Conservation (phyloP, 2,113 vertebrate species). For the Arothron firmamentum region DNA sequence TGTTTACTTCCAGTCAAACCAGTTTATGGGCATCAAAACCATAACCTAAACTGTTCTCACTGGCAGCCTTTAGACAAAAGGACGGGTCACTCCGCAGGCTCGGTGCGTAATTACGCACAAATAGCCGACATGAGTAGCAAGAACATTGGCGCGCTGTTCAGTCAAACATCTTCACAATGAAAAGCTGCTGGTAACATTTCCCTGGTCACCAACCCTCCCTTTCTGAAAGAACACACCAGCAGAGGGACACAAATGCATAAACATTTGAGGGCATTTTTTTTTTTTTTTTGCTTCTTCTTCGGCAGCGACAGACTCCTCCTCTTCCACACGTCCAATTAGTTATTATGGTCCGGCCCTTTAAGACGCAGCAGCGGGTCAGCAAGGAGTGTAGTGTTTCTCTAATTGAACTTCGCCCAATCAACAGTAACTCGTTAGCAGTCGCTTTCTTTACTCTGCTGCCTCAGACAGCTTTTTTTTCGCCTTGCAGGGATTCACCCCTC, state of each 20-base stretch:
- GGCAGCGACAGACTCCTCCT: slow-evolving; percentile 79
- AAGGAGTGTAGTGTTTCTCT: slow-evolving; percentile 77
- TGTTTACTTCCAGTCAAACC: slow-evolving; percentile 2
- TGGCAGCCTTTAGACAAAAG: no score
- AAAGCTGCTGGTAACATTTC: slow-evolving; percentile 42
- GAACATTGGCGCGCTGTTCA: slow-evolving; percentile 14
- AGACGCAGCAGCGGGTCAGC: slow-evolving; percentile 80
- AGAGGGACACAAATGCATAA: slow-evolving; percentile 74
- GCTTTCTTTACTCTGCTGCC: slow-evolving; percentile 62
- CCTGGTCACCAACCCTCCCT: slow-evolving; percentile 53
- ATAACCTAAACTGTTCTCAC: slow-evolving; percentile 4
- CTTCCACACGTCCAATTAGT: slow-evolving; percentile 79
- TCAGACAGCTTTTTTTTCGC: slow-evolving; percentile 53
- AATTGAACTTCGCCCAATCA: slow-evolving; percentile 83
- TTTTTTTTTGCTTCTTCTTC: no score
- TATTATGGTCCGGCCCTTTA: slow-evolving; percentile 80
- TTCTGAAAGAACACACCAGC: slow-evolving; percentile 61
- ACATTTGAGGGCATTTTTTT: slow-evolving; percentile 64
- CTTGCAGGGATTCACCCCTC: slow-evolving; percentile 62
- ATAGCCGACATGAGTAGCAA: slow-evolving; percentile 13
- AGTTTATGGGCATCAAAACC: slow-evolving; percentile 9
- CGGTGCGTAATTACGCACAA: slow-evolving; percentile 61
- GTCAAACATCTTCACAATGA: slow-evolving; percentile 30
- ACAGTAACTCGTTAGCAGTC: slow-evolving; percentile 80
- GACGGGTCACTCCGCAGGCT: slow-evolving; percentile 21